Evolutionary conservation across 2,888 invertebrate species (phyloP).

Genomic region (Campoplex nolae): DNA sequence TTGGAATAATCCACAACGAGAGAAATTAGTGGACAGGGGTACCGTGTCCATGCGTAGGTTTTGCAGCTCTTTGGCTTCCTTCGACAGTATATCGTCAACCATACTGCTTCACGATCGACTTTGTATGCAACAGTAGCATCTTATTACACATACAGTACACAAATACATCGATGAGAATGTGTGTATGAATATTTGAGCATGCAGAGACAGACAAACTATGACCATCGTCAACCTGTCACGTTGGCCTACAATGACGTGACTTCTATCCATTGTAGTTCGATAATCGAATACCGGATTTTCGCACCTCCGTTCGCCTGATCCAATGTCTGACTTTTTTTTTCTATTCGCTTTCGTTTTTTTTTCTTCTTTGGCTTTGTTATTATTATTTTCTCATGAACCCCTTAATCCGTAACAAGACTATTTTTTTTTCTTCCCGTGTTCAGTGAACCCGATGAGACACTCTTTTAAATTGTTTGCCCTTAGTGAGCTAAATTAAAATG

Average conservation of each 20-base stretch:
- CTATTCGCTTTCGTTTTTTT: background rate
- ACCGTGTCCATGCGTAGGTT: constrained; percentile 44
- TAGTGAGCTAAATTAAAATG: background rate
- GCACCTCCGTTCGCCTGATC: constrained; percentile 50
- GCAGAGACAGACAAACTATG: background rate
- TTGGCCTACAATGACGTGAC: constrained; percentile 39
- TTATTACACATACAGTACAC: background rate
- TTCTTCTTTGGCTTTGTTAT: background rate
- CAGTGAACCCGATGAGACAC: background rate
- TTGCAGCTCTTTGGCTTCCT: constrained; percentile 57
- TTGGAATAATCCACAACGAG: background rate
- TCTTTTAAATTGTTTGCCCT: background rate
- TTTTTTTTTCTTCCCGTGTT: background rate
- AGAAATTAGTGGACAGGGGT: constrained; percentile 28
- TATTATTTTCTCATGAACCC: background rate
- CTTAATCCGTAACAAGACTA: background rate
- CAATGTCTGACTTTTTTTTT: constrained; percentile 18
- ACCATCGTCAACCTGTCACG: constrained; percentile 36
- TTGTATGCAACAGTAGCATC: constrained; percentile 2
- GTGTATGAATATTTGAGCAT: background rate
- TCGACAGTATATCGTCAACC: constrained; percentile 22
- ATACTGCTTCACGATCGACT: constrained; percentile 19
- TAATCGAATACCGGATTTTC: constrained; percentile 64
- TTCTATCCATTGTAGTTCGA: constrained; percentile 55
- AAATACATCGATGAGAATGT: background rate